Evolutionary conservation across 2,113 vertebrate species (phyloP).

Genomic region (Antigone vipio): DNA sequence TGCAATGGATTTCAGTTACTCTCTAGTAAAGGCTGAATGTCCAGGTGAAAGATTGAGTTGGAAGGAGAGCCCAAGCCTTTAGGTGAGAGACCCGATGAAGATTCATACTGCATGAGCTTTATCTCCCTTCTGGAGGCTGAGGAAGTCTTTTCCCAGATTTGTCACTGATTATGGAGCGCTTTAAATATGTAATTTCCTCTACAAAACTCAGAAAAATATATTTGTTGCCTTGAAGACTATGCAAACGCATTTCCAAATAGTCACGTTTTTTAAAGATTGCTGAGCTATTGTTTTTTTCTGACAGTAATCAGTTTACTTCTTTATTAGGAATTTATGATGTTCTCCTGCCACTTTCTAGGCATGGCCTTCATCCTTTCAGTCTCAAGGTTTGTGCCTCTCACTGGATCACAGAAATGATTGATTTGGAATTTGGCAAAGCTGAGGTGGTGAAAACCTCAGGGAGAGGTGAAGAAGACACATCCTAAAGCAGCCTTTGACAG

Average conservation of each 20-base stretch:
- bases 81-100: neutral
- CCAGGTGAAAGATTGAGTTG: neutral
- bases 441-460: neutral
- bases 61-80: neutral
- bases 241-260: neutral
- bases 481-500: neutral
- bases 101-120: neutral
- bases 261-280: neutral
- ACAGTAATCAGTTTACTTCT: neutral
- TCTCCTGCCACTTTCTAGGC: neutral
- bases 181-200: neutral
- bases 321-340: neutral
- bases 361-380: neutral
- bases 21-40: neutral
- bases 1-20: neutral
- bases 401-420: neutral
- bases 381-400: neutral
- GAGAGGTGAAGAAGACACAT: neutral
- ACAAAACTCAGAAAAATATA: neutral
- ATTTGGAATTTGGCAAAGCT: neutral
- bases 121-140: neutral
- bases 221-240: neutral
- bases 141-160: neutral
- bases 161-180: neutral
- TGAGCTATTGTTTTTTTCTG: neutral